phyloP scores from a whole-genome alignment of 2,797 vertebrate species.

The Heteromormyrus szaboi region DNA sequence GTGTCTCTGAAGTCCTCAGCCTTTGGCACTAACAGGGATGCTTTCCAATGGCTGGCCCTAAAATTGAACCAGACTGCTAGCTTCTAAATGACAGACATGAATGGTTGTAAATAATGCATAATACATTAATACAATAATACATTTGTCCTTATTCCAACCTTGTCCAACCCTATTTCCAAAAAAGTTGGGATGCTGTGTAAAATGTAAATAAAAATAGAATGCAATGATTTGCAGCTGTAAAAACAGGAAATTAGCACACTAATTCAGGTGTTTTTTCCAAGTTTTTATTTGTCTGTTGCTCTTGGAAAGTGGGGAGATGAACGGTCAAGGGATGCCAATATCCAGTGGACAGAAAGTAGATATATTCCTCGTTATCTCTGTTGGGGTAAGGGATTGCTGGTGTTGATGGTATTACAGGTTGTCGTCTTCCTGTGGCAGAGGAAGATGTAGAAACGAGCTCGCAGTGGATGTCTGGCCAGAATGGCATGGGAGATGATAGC shows the following conservation, averaged over 20 bases:
- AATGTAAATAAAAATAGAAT: background rate
- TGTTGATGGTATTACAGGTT: background rate
- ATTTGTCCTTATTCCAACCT: background rate
- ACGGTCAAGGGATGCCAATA: background rate
- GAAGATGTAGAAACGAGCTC: constrained; percentile 12
- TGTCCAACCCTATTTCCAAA: background rate
- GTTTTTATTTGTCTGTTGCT: background rate
- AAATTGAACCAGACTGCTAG: background rate
- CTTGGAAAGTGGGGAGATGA: background rate
- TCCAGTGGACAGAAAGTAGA: background rate
- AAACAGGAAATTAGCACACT: background rate
- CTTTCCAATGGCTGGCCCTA: background rate
- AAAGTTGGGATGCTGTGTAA: background rate
- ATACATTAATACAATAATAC: background rate
- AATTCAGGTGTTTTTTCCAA: background rate
- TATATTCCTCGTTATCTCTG: background rate
- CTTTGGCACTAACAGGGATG: background rate
- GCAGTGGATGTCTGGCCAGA: constrained; percentile 17
- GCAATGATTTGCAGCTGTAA: background rate
- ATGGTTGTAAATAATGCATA: background rate
- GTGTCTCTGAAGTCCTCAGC: background rate
- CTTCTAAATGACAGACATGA: background rate
- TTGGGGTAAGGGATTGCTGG: background rate
- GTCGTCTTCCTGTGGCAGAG: constrained; percentile 18
- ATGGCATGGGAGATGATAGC: constrained; percentile 22